Percentiles rank a stretch among this genome's conserved stretches.
These are phyloP conservation scores for Cygnus olor DNA, from an alignment of 2,797 vertebrate genomes.

Conservation along the genomic window DNA sequence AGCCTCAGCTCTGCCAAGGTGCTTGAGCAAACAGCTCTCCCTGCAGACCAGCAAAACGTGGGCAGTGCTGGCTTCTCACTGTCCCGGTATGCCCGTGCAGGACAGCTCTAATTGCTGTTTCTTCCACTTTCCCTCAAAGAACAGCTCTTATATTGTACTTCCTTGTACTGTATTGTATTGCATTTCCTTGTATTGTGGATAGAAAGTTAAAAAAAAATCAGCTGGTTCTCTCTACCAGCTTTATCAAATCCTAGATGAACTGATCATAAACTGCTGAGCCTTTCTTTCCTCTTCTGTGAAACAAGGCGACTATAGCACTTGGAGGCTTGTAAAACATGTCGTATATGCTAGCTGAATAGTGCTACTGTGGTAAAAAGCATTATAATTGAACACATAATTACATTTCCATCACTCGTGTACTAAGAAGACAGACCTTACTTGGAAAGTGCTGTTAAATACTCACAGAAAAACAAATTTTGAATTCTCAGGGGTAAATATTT, in stretches of 20 bases:
- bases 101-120: not conserved
- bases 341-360: not conserved
- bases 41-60: not conserved
- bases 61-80: not conserved
- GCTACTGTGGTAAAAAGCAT: not conserved
- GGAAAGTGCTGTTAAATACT: not conserved
- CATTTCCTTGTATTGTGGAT: not conserved
- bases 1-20: not conserved
- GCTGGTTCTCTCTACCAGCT: not conserved
- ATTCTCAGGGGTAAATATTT: constrained; percentile 18
- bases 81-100: not conserved
- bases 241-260: not conserved
- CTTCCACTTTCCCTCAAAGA: not conserved
- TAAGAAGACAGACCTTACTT: not conserved
- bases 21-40: not conserved
- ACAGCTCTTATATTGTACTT: not conserved
- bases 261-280: not conserved
- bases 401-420: not conserved
- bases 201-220: not conserved
- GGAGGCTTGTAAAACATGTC: constrained; percentile 4
- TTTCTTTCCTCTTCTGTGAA: not conserved
- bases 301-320: constrained; percentile 19
- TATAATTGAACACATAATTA: not conserved
- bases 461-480: not conserved
- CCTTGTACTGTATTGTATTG: not conserved